Evolutionary conservation across 2,888 invertebrate genomes (phyloP), one percentile per base, ranked within the genome.

Genomic region (Tetranychus truncatus): DNA sequence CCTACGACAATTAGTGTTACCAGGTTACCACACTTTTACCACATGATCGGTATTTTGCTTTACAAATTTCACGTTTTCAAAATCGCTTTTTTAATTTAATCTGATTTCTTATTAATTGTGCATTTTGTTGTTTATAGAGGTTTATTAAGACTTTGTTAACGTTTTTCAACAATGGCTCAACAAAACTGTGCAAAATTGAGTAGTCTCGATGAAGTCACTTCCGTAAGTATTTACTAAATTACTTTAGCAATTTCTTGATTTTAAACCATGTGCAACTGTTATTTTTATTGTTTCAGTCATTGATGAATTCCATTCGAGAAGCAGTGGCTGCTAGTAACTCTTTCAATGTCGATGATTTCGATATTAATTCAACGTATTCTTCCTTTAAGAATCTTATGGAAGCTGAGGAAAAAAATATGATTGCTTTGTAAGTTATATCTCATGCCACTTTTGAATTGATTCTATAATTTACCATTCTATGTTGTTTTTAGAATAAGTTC

Each of bases 331-430:
- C 67, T 21, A 67, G 67, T 24, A 11, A 18, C n/a, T 11, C 9
- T 1, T 67, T 67, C 24, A 24, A 21, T 67, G 67, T n/a, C 11
- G n/a, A 4, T 1, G 72, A 72, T 72, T 72, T 72, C 6, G 72
- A 18, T 18, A 44, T 72, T 6, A 45, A 72, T 72, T 45, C 44
- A 72, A 72, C 45, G 6, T 72, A 72, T 72, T 45, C 44, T 71
- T n/a, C 20, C 6, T 71, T 21, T 15, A n/a, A 24, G 7, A 71
- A 11, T n/a, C 9, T 72, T 5, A 72, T 72, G 44, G 72, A 20
- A 34, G 15, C n/a, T 34, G 71, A 71, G 11, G 21, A 20, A 24
- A 24, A 20, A 24, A 24, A n/a, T 11, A 45, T 72, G 44, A 72
- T 45, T 8, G 45, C n/a, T 11, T 45, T 72, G 72, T 72, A 45